Conservation (phyloP, 2,113 vertebrate genomes). For the Coptodon bakossiorum region DNA sequence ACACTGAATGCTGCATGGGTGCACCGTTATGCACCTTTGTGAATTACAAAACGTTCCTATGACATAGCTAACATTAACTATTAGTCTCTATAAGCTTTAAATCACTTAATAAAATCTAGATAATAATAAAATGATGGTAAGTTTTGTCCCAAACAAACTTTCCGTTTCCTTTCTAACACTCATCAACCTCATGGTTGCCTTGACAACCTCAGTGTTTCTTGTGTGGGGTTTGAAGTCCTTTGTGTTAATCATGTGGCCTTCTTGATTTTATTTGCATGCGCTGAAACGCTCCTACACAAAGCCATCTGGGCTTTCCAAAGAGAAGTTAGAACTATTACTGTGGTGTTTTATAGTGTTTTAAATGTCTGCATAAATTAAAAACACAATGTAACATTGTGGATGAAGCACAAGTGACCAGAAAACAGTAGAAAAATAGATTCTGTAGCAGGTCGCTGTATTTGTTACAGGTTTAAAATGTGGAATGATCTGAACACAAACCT, state of each 20-base stretch:
- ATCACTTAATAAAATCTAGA: neutral
- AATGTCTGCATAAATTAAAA: neutral
- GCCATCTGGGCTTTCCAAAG: neutral
- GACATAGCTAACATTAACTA: neutral
- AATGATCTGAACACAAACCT: neutral
- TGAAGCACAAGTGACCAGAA: neutral
- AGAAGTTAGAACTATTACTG: neutral
- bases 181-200: neutral
- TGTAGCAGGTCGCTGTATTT: neutral
- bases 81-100: neutral
- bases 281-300: neutral
- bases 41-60: neutral
- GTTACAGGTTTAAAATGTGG: neutral
- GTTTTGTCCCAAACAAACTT: neutral
- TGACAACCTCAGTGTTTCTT: neutral
- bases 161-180: neutral
- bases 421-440: neutral
- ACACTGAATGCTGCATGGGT: neutral
- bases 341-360: neutral
- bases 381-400: neutral
- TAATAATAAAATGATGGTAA: neutral
- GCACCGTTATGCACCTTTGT: neutral
- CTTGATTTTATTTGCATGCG: neutral
- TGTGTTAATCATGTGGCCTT: neutral
- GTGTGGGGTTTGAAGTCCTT: neutral